Evolutionary conservation across 1,140 invertebrate species (phyloP).

Genomic region (Steinernema feltiae): DNA sequence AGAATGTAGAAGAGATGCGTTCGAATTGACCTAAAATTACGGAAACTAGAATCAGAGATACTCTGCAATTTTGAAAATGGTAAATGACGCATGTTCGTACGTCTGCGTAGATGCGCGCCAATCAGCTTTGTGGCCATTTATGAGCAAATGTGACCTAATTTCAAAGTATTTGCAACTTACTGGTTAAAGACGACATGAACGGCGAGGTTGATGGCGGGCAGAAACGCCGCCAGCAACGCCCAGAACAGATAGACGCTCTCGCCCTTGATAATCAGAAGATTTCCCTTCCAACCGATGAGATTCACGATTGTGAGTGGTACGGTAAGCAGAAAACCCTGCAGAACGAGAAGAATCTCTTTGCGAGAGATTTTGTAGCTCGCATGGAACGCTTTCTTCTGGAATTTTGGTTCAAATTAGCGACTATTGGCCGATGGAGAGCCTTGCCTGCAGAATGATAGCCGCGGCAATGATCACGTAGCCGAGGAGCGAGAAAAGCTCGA

Average conservation of each 20-base stretch:
- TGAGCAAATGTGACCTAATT: too few species aligned
- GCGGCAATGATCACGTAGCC: not conserved
- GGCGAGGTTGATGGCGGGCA: not conserved
- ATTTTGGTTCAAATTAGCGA: not conserved
- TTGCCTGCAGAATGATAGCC: not conserved
- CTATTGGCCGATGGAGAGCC: not conserved
- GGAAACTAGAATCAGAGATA: too few species aligned
- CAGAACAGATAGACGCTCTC: not conserved
- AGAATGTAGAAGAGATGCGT: too few species aligned
- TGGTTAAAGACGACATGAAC: not conserved
- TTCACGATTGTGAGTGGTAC: not conserved
- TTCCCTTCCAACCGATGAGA: not conserved
- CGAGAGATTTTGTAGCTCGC: not conserved
- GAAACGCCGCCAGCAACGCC: not conserved
- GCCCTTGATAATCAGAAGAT: not conserved
- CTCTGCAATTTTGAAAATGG: too few species aligned
- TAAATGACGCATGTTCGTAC: too few species aligned
- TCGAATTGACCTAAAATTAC: too few species aligned
- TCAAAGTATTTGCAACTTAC: too few species aligned
- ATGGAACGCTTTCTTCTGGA: not conserved
- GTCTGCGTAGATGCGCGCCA: too few species aligned
- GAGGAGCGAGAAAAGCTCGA: not conserved
- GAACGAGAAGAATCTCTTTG: not conserved
- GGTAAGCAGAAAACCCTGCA: not conserved
- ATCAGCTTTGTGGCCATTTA: too few species aligned